These are phyloP conservation scores for Nyleta sp. DNA, from an alignment of 2,888 invertebrate species.

Conservation along the genomic window DNA sequence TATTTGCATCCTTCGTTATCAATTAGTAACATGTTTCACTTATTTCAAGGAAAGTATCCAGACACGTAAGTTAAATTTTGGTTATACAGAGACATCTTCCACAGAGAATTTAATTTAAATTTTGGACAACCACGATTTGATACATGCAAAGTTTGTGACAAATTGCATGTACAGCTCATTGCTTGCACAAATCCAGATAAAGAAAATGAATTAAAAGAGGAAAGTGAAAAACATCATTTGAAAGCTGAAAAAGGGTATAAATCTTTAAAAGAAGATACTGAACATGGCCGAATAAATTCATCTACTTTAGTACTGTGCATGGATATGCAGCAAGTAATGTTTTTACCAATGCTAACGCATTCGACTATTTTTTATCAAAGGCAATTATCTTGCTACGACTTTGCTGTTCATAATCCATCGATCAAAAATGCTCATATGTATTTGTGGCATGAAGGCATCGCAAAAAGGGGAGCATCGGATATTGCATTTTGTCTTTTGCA, in stretches of 20 bases:
- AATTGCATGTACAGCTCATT: background rate
- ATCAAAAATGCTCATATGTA: conserved; percentile 9
- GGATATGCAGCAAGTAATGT: conserved; percentile 29
- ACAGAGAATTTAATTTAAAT: conserved; percentile 14
- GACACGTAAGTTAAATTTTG: no score
- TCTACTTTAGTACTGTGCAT: conserved; percentile 3
- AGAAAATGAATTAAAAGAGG: no score
- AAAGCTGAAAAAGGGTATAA: conserved; percentile 18
- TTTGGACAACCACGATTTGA: conserved; percentile 19
- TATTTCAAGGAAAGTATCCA: no score
- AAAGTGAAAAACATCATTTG: conserved; percentile 13
- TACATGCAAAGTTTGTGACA: conserved; percentile 6
- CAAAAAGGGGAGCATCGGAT: conserved; percentile 13
- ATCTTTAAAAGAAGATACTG: background rate
- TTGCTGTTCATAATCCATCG: background rate
- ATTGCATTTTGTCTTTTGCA: conserved; percentile 24
- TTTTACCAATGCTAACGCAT: conserved; percentile 16
- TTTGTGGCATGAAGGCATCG: conserved; percentile 13
- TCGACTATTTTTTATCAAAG: conserved; percentile 32
- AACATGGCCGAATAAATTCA: no score
- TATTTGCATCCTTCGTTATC: no score
- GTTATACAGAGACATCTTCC: conserved; percentile 10
- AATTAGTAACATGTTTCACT: no score
- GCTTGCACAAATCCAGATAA: no score
- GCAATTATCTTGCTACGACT: conserved; percentile 22